Percentiles rank a stretch among this genome's conserved stretches.
Evolutionary conservation across 2,113 vertebrate species (phyloP).

Genomic region (Triplophysa tibetana): DNA sequence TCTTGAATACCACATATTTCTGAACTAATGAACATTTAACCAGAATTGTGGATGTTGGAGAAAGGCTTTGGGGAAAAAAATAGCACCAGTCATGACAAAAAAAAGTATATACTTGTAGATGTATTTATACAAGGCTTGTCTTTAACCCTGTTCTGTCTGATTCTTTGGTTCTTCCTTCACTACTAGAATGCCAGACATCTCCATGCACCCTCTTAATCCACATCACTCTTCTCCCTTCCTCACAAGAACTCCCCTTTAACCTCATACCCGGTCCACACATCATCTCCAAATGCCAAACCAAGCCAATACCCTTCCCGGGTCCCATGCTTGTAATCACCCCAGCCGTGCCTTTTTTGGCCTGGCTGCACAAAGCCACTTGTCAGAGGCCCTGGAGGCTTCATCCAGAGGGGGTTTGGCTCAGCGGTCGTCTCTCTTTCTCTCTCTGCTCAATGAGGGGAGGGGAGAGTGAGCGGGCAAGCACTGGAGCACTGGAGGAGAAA

Average conservation of each 20-base stretch:
- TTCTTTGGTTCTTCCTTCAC: neutral
- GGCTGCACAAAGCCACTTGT: constrained; percentile 52
- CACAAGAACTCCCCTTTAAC: constrained; percentile 7
- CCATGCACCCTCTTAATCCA: neutral
- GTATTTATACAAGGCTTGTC: too few relatives aligned
- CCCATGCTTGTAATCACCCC: neutral
- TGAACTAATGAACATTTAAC: too few relatives aligned
- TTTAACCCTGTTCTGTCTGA: too few relatives aligned
- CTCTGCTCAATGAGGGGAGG: constrained; percentile 2
- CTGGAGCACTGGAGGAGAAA: constrained; percentile 5
- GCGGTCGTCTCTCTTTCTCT: constrained; percentile 18
- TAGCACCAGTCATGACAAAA: too few relatives aligned
- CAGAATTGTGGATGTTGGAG: too few relatives aligned
- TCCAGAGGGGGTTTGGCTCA: constrained; percentile 33
- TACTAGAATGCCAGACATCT: neutral
- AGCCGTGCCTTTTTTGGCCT: neutral
- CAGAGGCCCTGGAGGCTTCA: constrained; percentile 35
- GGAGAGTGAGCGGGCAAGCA: neutral
- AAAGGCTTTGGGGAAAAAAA: too few relatives aligned
- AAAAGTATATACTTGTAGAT: too few relatives aligned
- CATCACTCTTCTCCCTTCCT: neutral
- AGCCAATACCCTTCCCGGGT: neutral
- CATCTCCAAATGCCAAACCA: neutral
- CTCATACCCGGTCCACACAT: neutral
- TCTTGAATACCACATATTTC: too few relatives aligned